A percentile compares a stretch with the other conserved stretches of the same genome.
Evolutionary conservation across 1,140 invertebrate genomes (phyloP).

Genomic region (Cotesia vestalis): DNA sequence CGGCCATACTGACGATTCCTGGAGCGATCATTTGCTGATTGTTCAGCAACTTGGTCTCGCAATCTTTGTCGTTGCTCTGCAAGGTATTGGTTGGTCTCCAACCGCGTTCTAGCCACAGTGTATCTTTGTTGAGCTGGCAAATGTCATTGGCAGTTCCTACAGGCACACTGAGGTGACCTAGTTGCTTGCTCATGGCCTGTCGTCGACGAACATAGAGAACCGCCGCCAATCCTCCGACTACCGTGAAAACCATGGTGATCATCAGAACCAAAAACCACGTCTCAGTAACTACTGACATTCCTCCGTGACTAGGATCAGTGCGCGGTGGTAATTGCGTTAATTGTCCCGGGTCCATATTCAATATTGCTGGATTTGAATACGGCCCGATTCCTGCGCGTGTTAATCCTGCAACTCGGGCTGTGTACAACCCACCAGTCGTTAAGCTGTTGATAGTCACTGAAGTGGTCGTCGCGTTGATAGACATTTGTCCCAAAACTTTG

Average conservation of each 20-base stretch:
- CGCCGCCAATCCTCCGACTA: constrained; percentile 73
- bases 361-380: constrained; percentile 70
- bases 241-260: constrained; percentile 73
- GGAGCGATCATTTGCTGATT: constrained; percentile 66
- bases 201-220: constrained; percentile 72
- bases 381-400: constrained; percentile 77
- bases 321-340: constrained; percentile 65
- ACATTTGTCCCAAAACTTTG: constrained; percentile 75
- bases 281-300: constrained; percentile 69
- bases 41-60: constrained; percentile 72
- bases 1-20: constrained; percentile 65
- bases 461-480: constrained; percentile 77
- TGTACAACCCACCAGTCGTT: constrained; percentile 76
- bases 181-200: constrained; percentile 71
- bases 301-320: constrained; percentile 65
- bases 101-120: constrained; percentile 79
- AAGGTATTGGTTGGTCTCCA: constrained; percentile 72
- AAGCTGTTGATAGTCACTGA: constrained; percentile 78
- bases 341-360: constrained; percentile 72
- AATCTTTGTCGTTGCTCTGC: constrained; percentile 71
- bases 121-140: constrained; percentile 75
- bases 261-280: constrained; percentile 82
- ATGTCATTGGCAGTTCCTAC: constrained; percentile 72
- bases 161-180: constrained; percentile 73
- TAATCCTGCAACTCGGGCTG: constrained; percentile 77